Base-by-base conservation (phyloP, 1,140 invertebrate genomes). In the Camponotus pennsylvanicus region DNA sequence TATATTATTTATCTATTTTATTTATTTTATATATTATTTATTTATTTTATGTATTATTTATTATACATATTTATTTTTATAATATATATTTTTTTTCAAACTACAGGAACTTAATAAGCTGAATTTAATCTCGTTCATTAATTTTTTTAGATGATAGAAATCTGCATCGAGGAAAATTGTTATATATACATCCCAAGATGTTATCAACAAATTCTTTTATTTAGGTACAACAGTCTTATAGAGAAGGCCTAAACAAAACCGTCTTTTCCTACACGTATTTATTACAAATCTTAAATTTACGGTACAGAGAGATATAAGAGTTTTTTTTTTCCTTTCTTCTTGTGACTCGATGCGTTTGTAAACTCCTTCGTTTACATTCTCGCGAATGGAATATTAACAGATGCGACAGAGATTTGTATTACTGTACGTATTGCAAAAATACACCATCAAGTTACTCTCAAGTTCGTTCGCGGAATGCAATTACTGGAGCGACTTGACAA, bases 401-500 rank as follows among this genome's bases (percentile, higher is more conserved):
- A 75, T 42, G 61, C 37, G 55, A 55, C 27, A 78, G 32, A 37
- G 42, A 27, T 21, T 66, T n/a, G 52, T 45, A 18, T 73, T 85
- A 64, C 21, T 71, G 49, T 78, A 27, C 27, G 27, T 27, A 87
- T 79, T 73, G 83, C 87, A 88, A 90, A 90, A 88, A 88, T 88
- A 88, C 85, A 52, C 45, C 45, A 52, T 79, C 21, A 78, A 42
- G 71, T 85, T 84, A 57, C 21, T 67, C n/a, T 66, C n/a, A 21
- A 45, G 11, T 71, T 40, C 6, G 8, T 40, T 52, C 42, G 55
- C 52, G 21, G 27, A 34, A 63, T 77, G 49, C 45, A 18, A 79
- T 90, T 94, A 95, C 37, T 95, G 94, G 27, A 96, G 88, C 57
- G 94, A 95, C 66, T 96, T 96, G 5, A 96, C 87, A 87, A 96